Evolutionary conservation across 2,797 vertebrate genomes (phyloP).

Genomic region (Thripadectes ignobilis): DNA sequence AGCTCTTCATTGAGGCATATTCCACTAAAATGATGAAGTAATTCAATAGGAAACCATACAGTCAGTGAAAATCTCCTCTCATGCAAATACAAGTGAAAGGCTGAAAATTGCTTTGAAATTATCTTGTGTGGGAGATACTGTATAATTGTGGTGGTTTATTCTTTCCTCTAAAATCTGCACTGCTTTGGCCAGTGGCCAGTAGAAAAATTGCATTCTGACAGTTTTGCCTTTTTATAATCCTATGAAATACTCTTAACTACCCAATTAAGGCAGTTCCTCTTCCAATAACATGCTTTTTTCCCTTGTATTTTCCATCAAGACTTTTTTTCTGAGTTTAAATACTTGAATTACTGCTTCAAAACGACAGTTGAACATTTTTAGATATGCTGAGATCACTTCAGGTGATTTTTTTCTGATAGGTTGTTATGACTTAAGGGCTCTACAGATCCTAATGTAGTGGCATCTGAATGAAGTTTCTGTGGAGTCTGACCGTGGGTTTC

Average conservation of each 20-base stretch:
- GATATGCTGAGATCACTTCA: slow-evolving; percentile 21
- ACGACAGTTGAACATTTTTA: slow-evolving; percentile 50
- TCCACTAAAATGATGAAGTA: not conserved
- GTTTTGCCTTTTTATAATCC: slow-evolving; percentile 33
- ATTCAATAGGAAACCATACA: not conserved
- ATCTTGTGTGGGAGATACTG: not conserved
- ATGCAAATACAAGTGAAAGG: not conserved
- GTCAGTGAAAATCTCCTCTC: not conserved
- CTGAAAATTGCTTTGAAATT: not conserved
- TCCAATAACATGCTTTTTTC: slow-evolving; percentile 17
- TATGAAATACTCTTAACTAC: slow-evolving; percentile 16
- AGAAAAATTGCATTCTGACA: slow-evolving; percentile 11
- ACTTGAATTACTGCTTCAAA: slow-evolving; percentile 48
- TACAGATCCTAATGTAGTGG: slow-evolving; percentile 24
- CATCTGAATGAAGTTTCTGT: slow-evolving; percentile 42
- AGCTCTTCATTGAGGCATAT: not conserved
- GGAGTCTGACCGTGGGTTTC: slow-evolving; percentile 34
- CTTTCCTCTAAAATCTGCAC: not conserved
- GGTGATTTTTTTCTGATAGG: slow-evolving; percentile 35
- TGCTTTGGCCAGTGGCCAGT: slow-evolving; percentile 19
- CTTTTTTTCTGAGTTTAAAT: slow-evolving; percentile 28
- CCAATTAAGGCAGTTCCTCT: slow-evolving; percentile 27
- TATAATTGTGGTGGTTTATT: not conserved
- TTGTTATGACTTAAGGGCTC: slow-evolving; percentile 33
- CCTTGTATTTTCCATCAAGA: slow-evolving; percentile 45